Evolutionary conservation across 2,113 vertebrate genomes (phyloP).

Genomic region (Pseudorectes ferrugineus): DNA sequence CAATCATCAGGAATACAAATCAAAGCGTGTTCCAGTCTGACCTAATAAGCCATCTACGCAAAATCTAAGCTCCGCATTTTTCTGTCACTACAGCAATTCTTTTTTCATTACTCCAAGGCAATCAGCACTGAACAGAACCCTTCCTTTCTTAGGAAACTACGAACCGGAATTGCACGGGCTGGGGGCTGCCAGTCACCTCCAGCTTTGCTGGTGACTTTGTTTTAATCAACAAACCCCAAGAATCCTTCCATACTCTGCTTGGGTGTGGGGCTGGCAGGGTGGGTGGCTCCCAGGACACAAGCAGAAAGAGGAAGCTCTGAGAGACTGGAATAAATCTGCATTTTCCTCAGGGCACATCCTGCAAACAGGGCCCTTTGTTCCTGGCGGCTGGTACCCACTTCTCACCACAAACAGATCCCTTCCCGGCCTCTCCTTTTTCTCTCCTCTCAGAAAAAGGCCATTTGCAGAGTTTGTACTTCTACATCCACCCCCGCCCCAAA

Average conservation of each 20-base stretch:
- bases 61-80: background rate
- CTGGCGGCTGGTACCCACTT: background rate
- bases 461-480: conserved; percentile 29
- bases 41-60: background rate
- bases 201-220: background rate
- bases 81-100: background rate
- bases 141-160: background rate
- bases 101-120: background rate
- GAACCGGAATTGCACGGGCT: accelerated
- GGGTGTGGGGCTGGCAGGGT: background rate
- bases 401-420: background rate
- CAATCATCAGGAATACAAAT: conserved; percentile 48
- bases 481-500: background rate
- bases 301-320: background rate
- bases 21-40: conserved; percentile 2
- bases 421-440: background rate
- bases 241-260: background rate
- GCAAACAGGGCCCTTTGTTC: background rate
- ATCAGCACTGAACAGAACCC: background rate
- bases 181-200: background rate
- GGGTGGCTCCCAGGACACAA: background rate
- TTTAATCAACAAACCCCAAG: background rate
- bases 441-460: background rate
- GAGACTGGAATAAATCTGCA: background rate
- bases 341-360: background rate